These are phyloP conservation scores for Diarsia rubi DNA, from an alignment of 2,888 invertebrate genomes.

Conservation along the genomic window DNA sequence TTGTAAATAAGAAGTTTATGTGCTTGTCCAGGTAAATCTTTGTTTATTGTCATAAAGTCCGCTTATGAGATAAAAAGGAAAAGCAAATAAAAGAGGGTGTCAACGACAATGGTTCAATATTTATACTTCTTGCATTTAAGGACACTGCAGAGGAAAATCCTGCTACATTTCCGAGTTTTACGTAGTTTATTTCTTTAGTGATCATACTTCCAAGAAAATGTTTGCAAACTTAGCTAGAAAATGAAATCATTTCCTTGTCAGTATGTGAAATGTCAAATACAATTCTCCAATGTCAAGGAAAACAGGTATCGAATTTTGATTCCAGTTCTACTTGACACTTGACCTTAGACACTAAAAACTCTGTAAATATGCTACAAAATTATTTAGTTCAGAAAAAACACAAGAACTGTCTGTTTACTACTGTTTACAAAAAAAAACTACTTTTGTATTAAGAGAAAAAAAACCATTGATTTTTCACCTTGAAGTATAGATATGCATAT, in stretches of 20 bases:
- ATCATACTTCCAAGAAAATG: not conserved
- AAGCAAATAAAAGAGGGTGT: conserved; percentile 14
- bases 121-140: conserved; percentile 34
- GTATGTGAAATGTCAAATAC: conserved; percentile 16
- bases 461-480: conserved; percentile 37
- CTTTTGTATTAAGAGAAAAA: conserved; percentile 25
- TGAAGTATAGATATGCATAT: conserved; percentile 49
- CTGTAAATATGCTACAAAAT: conserved; percentile 35
- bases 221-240: not conserved
- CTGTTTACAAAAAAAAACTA: not conserved
- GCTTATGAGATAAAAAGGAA: conserved; percentile 24
- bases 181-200: not conserved
- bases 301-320: conserved; percentile 15
- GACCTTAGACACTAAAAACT: conserved; percentile 39
- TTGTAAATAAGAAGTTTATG: conserved; percentile 50
- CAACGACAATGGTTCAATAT: conserved; percentile 21
- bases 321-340: conserved; percentile 41
- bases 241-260: not conserved
- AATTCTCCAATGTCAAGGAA: conserved; percentile 21
- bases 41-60: conserved; percentile 34
- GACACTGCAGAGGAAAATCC: conserved; percentile 7
- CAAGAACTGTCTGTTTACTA: not conserved
- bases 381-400: conserved; percentile 8
- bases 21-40: conserved; percentile 50
- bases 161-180: not conserved